These are phyloP conservation scores for Autographa pulchrina DNA, from an alignment of 2,888 invertebrate genomes.

Conservation along the genomic window DNA sequence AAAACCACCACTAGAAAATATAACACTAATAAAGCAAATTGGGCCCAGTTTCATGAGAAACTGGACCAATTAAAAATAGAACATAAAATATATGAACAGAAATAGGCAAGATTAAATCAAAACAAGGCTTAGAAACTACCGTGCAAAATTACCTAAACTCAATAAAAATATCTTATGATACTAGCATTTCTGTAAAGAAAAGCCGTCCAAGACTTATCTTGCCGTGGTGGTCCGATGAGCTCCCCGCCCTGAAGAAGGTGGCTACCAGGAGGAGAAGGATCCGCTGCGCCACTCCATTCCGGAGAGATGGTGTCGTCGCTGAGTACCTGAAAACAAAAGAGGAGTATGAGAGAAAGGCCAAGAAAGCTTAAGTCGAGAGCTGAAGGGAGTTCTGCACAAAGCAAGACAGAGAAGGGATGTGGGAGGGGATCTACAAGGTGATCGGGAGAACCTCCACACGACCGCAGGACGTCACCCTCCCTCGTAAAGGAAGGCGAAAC, in stretches of 20 bases:
- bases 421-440: slow-evolving; percentile 29
- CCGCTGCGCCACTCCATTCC: neutral
- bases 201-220: neutral
- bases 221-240: slow-evolving; percentile 6
- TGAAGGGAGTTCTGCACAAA: slow-evolving; percentile 43
- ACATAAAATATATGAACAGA: no score
- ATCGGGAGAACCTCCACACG: neutral
- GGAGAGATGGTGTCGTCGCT: neutral
- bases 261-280: slow-evolving; percentile 10
- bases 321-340: neutral
- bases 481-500: neutral
- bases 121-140: no score
- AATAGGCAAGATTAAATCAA: no score
- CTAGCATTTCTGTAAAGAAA: no score
- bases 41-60: no score
- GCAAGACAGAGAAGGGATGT: neutral
- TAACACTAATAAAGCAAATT: no score
- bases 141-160: no score
- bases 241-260: neutral
- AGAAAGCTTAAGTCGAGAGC: slow-evolving; percentile 22
- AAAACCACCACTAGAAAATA: no score
- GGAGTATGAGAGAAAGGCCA: slow-evolving; percentile 23
- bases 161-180: no score
- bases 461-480: neutral
- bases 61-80: no score